These are phyloP conservation scores for Hoplias malabaricus DNA, from an alignment of 2,113 vertebrate genomes.

Conservation along the genomic window DNA sequence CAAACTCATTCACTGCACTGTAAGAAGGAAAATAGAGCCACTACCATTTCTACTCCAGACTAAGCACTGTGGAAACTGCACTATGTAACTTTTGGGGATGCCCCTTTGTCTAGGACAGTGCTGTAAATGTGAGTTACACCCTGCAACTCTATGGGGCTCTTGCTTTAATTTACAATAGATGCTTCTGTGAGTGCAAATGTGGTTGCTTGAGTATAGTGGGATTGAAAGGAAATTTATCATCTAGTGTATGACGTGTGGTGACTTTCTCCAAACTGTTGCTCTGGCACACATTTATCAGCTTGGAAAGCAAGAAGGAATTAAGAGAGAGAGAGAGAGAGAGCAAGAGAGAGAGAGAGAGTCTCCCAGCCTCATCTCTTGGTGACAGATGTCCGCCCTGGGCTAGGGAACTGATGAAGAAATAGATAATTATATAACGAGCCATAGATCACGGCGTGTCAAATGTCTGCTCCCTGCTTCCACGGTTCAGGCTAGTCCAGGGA, in stretches of 20 bases:
- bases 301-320: neutral
- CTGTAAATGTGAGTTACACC: too few species aligned
- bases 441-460: constrained; percentile 47
- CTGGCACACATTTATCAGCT: neutral
- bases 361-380: neutral
- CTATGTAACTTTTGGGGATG: too few species aligned
- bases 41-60: too few species aligned
- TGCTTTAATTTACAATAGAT: too few species aligned
- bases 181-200: too few species aligned
- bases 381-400: constrained; percentile 45
- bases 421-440: constrained; percentile 45
- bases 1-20: too few species aligned
- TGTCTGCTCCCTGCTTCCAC: neutral
- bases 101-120: too few species aligned
- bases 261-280: neutral
- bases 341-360: neutral
- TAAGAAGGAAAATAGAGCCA: too few species aligned
- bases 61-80: too few species aligned
- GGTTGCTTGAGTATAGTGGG: too few species aligned
- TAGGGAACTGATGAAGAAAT: constrained; percentile 33
- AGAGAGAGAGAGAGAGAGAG: neutral
- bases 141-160: too few species aligned
- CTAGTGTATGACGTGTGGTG: neutral
- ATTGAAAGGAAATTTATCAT: neutral
- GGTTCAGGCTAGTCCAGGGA: neutral